A percentile compares a stretch with the other conserved stretches of the same genome.
Conservation (phyloP, 1,140 invertebrate species). For the Cydia splendana region DNA sequence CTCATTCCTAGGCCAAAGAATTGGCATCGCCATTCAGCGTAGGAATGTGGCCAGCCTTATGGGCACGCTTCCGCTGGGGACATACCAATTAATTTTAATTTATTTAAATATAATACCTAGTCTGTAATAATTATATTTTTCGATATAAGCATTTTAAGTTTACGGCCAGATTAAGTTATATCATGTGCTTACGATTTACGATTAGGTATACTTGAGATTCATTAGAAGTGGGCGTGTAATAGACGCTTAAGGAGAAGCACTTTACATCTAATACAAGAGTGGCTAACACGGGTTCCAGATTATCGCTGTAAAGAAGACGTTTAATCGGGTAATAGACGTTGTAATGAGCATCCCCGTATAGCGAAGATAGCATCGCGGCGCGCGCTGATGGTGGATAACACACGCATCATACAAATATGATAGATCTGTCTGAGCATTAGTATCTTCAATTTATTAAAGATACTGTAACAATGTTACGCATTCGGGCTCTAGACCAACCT, state of each 20-base stretch:
- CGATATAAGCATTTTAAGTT: too few species aligned
- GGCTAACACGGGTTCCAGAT: background rate
- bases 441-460: background rate
- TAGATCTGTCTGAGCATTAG: background rate
- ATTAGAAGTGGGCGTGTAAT: background rate
- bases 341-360: constrained; percentile 9
- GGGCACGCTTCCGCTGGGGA: too few species aligned
- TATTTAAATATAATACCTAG: too few species aligned
- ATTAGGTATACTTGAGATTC: background rate
- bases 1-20: too few species aligned
- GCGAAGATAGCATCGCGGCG: constrained; percentile 1
- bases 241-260: background rate
- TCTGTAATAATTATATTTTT: too few species aligned
- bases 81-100: too few species aligned
- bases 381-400: background rate
- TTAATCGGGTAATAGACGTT: constrained; percentile 17
- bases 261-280: background rate
- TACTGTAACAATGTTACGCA: background rate
- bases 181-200: background rate
- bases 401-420: background rate
- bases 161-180: too few species aligned
- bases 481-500: too few species aligned
- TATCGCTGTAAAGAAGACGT: constrained; percentile 9
- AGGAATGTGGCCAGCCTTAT: too few species aligned
- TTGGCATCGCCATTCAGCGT: too few species aligned